Percentiles rank a stretch among this genome's conserved stretches.
phyloP scores from a whole-genome alignment of 2,797 vertebrate genomes.

The Centropyge bicolor region DNA sequence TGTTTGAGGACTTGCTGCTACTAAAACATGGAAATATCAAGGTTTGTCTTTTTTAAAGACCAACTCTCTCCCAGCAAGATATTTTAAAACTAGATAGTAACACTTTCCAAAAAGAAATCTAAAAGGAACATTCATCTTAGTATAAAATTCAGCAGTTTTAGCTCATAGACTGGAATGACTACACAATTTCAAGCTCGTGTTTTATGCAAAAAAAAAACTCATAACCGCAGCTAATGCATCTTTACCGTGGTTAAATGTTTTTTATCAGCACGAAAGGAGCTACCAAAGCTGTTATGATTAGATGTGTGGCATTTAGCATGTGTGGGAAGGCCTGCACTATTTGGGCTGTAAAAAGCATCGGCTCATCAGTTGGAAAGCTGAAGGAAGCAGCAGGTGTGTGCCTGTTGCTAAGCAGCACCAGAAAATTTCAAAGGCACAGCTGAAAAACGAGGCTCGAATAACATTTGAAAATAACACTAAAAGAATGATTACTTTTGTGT shows the following conservation, averaged over 20 bases:
- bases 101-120: background rate
- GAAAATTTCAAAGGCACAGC: slow-evolving; percentile 45
- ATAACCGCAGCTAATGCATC: slow-evolving; percentile 13
- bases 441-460: slow-evolving; percentile 53
- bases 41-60: slow-evolving; percentile 14
- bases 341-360: slow-evolving; percentile 51
- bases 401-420: slow-evolving; percentile 71
- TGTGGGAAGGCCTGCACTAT: slow-evolving; percentile 58
- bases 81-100: slow-evolving; percentile 1
- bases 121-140: background rate
- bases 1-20: slow-evolving; percentile 1
- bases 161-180: background rate
- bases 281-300: slow-evolving; percentile 45
- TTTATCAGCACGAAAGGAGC: slow-evolving; percentile 15
- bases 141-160: background rate
- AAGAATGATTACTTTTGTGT: slow-evolving; percentile 43
- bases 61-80: background rate
- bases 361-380: slow-evolving; percentile 60
- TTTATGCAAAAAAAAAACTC: slow-evolving; percentile 1
- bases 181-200: slow-evolving; percentile 8
- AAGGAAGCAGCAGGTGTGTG: slow-evolving; percentile 70
- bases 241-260: slow-evolving; percentile 16
- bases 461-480: slow-evolving; percentile 51
- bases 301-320: slow-evolving; percentile 59
- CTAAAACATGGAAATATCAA: slow-evolving; percentile 23